These are phyloP conservation scores for Drosophila anomalata DNA, from an alignment of 2,888 invertebrate species.

Conservation along the genomic window DNA sequence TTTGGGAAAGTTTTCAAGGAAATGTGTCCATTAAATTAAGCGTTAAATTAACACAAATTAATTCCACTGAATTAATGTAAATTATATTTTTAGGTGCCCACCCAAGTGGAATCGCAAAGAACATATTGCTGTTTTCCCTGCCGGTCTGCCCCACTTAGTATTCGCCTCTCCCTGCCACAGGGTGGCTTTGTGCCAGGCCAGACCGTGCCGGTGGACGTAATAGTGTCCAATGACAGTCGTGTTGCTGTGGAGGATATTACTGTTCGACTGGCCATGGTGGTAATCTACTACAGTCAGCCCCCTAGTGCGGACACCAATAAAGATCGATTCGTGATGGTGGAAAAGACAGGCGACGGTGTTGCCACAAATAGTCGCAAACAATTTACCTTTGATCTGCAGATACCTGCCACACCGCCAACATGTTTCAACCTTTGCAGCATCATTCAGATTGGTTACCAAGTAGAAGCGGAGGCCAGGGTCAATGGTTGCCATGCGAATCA, in stretches of 20 bases:
- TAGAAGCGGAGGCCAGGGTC: slow-evolving; percentile 76
- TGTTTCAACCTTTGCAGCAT: slow-evolving; percentile 78
- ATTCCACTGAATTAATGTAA: neutral
- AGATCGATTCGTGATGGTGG: slow-evolving; percentile 69
- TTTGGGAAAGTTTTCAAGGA: neutral
- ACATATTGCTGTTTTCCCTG: slow-evolving; percentile 80
- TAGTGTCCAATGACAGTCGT: slow-evolving; percentile 86
- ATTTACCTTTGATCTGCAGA: slow-evolving; percentile 66
- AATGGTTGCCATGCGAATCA: slow-evolving; percentile 72
- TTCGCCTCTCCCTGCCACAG: slow-evolving; percentile 75
- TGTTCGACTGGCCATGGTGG: slow-evolving; percentile 71
- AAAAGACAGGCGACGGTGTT: slow-evolving; percentile 64
- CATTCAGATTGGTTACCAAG: slow-evolving; percentile 78
- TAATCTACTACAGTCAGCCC: slow-evolving; percentile 65
- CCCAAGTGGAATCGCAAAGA: slow-evolving; percentile 61
- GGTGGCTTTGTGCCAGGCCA: slow-evolving; percentile 82
- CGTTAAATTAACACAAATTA: too few species aligned
- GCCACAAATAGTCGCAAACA: slow-evolving; percentile 61
- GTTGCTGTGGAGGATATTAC: slow-evolving; percentile 82
- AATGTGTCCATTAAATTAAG: neutral
- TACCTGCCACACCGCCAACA: slow-evolving; percentile 82
- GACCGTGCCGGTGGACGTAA: slow-evolving; percentile 79
- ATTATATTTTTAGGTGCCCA: slow-evolving; percentile 65
- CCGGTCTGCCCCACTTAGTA: slow-evolving; percentile 66
- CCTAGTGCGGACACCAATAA: slow-evolving; percentile 53